Evolutionary conservation across 2,888 invertebrate genomes (phyloP).

Genomic region (Nemoura dubitans): DNA sequence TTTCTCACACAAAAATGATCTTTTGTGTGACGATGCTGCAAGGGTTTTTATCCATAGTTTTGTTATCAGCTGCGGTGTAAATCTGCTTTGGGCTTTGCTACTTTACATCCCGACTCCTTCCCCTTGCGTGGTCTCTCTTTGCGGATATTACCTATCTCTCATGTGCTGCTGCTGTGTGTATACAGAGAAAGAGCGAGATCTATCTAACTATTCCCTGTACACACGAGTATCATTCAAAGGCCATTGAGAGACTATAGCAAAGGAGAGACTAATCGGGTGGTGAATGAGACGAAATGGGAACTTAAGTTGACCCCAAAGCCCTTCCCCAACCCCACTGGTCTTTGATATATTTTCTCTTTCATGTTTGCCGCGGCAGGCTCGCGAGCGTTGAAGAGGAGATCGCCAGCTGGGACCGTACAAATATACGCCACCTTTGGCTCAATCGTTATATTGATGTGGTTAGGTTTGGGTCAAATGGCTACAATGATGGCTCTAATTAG

Average conservation of each 20-base stretch:
- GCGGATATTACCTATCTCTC: not conserved
- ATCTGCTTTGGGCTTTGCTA: conserved; percentile 27
- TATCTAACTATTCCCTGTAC: not conserved
- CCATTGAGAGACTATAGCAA: conserved; percentile 15
- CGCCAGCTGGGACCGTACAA: not conserved
- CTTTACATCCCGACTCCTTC: not conserved
- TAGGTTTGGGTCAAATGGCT: not conserved
- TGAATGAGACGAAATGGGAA: conserved; percentile 7
- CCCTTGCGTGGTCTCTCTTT: not conserved
- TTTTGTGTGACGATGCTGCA: conserved; percentile 18
- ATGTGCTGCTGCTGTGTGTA: not conserved
- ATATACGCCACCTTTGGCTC: not conserved
- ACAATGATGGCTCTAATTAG: not conserved
- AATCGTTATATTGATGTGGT: not conserved
- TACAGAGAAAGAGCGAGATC: conserved; percentile 25
- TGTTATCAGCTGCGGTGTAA: conserved; percentile 23
- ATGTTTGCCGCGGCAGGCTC: conserved; percentile 10
- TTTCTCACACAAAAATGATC: conserved; percentile 9
- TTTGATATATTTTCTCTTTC: conserved; percentile 30
- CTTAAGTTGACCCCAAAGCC: conserved; percentile 13
- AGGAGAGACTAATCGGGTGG: conserved; percentile 16
- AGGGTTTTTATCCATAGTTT: conserved; percentile 21
- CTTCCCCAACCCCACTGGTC: conserved; percentile 18
- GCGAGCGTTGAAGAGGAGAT: conserved; percentile 15
- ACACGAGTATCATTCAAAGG: conserved; percentile 13